Conservation (phyloP, 2,888 invertebrate genomes). For the Amphipyra berbera region DNA sequence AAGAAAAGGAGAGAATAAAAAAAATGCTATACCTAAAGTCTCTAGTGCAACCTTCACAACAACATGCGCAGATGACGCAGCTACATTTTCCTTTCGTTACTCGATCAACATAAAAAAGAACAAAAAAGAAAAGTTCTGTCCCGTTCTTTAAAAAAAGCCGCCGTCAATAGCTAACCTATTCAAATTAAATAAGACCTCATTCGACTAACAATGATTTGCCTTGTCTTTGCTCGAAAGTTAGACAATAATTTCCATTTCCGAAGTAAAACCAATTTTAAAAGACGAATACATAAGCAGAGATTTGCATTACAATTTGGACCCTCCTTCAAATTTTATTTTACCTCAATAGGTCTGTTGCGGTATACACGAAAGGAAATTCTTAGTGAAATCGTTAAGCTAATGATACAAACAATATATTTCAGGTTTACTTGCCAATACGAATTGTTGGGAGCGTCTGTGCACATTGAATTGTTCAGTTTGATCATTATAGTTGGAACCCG, state of each 20-base stretch:
- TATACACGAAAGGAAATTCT: slow-evolving; percentile 27
- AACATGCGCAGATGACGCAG: slow-evolving; percentile 4
- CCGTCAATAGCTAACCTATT: slow-evolving; percentile 65
- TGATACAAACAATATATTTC: slow-evolving; percentile 41
- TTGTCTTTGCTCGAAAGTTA: slow-evolving; percentile 77
- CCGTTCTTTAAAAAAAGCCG: slow-evolving; percentile 49
- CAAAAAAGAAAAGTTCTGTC: slow-evolving; percentile 48
- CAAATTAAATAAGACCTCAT: slow-evolving; percentile 73
- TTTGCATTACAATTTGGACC: slow-evolving; percentile 79
- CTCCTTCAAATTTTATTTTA: slow-evolving; percentile 66
- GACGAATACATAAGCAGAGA: slow-evolving; percentile 80
- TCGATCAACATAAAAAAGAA: slow-evolving; percentile 17
- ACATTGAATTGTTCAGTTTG: slow-evolving; percentile 74
- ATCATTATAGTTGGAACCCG: slow-evolving; percentile 74
- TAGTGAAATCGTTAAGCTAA: slow-evolving; percentile 10
- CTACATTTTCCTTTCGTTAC: slow-evolving; percentile 16
- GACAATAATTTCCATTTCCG: slow-evolving; percentile 83
- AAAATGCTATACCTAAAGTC: neutral
- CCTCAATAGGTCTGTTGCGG: slow-evolving; percentile 40
- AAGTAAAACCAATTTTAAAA: slow-evolving; percentile 83
- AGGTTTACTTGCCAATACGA: slow-evolving; percentile 39
- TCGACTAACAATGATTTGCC: slow-evolving; percentile 73
- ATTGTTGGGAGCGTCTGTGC: slow-evolving; percentile 40
- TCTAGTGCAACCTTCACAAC: neutral
- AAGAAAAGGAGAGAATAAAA: too few relatives aligned